Conservation (phyloP, 2,888 invertebrate genomes). For the Melitaea athalia region DNA sequence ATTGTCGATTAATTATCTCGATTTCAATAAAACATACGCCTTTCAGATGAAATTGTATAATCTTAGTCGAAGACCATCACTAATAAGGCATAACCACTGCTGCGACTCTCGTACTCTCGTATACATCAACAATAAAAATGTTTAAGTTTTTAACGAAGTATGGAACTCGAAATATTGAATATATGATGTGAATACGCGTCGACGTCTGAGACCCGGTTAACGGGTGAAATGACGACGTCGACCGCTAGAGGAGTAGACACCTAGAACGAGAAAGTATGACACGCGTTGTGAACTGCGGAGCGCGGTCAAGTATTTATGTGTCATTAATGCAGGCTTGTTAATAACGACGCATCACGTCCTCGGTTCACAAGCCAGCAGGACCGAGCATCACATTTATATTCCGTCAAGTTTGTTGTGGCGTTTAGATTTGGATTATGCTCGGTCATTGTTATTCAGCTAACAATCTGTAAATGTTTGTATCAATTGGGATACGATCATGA, state of each 20-base stretch:
- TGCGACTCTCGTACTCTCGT: conserved; percentile 59
- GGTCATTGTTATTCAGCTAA: conserved; percentile 75
- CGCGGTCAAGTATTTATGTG: conserved; percentile 65
- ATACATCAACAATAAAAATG: conserved; percentile 62
- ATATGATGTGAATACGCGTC: conserved; percentile 58
- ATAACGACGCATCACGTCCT: conserved; percentile 78
- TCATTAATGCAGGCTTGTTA: conserved; percentile 78
- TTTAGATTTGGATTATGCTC: conserved; percentile 81
- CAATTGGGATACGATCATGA: conserved; percentile 72
- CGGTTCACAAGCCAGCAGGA: conserved; percentile 77
- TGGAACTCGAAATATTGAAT: conserved; percentile 55
- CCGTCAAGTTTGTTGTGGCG: conserved; percentile 69
- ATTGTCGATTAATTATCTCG: conserved; percentile 80
- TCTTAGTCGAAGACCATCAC: conserved; percentile 69
- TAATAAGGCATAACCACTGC: conserved; percentile 73
- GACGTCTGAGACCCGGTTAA: conserved; percentile 43
- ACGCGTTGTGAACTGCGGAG: conserved; percentile 35
- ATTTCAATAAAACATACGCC: conserved; percentile 78
- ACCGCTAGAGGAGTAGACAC: conserved; percentile 31
- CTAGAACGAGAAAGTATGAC: conserved; percentile 55
- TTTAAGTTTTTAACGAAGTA: conserved; percentile 59
- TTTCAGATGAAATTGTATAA: conserved; percentile 77
- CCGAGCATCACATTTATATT: conserved; percentile 73
- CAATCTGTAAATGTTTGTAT: conserved; percentile 64
- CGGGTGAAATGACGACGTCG: conserved; percentile 40